Evolutionary conservation across 2,113 vertebrate species (phyloP).

Genomic region (Heteronetta atricapilla): DNA sequence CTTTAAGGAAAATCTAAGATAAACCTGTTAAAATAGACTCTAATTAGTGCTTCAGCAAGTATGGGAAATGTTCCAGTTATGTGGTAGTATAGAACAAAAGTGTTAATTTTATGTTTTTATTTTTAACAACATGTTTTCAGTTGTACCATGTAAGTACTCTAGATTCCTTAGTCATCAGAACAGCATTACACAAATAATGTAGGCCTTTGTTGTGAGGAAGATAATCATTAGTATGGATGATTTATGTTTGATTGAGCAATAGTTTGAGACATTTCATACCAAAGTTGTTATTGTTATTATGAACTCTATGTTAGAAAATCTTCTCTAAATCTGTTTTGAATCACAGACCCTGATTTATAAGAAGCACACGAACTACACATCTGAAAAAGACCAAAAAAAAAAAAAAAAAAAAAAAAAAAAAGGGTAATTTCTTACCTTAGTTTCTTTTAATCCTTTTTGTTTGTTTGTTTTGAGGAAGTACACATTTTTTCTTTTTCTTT

Average conservation of each 20-base stretch:
- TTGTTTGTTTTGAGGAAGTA: not conserved
- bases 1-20: not conserved
- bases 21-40: not conserved
- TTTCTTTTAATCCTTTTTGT: not conserved
- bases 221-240: not conserved
- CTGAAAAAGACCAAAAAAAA: not conserved
- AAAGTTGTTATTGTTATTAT: not conserved
- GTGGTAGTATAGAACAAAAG: not conserved
- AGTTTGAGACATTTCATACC: not conserved
- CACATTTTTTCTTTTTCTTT: not conserved
- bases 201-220: not conserved
- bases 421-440: not conserved
- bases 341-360: not conserved
- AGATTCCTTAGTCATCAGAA: not conserved
- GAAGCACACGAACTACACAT: not conserved
- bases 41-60: not conserved
- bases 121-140: not conserved
- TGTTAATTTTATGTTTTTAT: not conserved
- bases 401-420: not conserved
- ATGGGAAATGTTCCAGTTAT: not conserved
- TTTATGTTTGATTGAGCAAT: not conserved
- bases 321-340: not conserved
- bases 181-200: not conserved
- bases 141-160: not conserved
- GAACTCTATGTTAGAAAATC: not conserved